Conservation (phyloP, 2,113 vertebrate species). For the Hemichromis elongatus region DNA sequence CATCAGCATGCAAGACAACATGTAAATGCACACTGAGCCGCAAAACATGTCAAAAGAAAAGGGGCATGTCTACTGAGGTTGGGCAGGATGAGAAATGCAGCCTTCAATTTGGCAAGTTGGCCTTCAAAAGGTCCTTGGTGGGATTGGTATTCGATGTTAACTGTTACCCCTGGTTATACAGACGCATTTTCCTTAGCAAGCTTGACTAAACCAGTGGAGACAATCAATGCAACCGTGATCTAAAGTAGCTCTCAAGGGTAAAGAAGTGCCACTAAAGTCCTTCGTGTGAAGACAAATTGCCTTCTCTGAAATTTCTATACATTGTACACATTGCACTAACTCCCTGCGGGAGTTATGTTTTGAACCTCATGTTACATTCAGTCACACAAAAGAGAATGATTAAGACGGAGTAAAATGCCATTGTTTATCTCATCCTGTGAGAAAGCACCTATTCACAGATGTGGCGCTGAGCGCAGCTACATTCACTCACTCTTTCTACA, state of each 20-base stretch:
- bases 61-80: neutral
- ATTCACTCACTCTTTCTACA: neutral
- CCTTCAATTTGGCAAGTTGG: neutral
- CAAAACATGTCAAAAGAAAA: neutral
- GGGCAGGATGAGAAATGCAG: neutral
- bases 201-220: neutral
- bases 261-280: neutral
- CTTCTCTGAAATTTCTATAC: neutral
- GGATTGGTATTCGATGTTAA: conserved; percentile 25
- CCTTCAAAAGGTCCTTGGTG: neutral
- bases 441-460: conserved; percentile 38
- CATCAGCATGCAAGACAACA: neutral
- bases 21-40: neutral
- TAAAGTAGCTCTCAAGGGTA: conserved; percentile 7
- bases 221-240: conserved; percentile 25
- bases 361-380: neutral
- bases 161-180: conserved; percentile 44
- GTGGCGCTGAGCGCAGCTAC: conserved; percentile 5
- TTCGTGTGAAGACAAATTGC: neutral
- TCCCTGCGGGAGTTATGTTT: neutral
- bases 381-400: neutral
- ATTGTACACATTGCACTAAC: neutral
- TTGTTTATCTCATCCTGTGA: conserved; percentile 28
- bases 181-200: conserved; percentile 19
- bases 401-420: conserved; percentile 30